Evolutionary conservation across 2,113 vertebrate species (phyloP).

Genomic region (Ardeotis arabs): DNA sequence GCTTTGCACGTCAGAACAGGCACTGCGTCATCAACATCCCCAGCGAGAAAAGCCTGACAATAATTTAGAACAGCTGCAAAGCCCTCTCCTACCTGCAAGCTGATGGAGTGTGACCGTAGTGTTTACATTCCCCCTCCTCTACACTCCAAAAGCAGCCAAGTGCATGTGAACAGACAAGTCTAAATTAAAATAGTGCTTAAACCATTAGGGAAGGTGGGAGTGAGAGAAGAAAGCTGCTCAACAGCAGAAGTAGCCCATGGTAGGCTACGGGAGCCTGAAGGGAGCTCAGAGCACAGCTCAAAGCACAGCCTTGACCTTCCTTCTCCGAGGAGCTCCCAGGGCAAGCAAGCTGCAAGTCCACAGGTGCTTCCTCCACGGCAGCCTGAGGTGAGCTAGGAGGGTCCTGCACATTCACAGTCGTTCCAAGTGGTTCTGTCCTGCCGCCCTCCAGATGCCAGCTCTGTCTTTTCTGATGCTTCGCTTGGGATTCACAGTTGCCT

Average conservation of each 20-base stretch:
- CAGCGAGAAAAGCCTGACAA: background rate
- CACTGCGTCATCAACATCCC: background rate
- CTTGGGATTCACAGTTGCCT: constrained; percentile 67
- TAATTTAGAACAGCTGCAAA: background rate
- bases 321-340: background rate
- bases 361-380: background rate
- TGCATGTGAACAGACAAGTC: constrained; percentile 17
- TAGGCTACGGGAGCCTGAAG: background rate
- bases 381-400: background rate
- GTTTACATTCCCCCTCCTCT: background rate
- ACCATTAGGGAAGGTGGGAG: background rate
- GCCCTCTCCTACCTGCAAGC: background rate
- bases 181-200: constrained; percentile 43
- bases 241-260: background rate
- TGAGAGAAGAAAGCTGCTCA: background rate
- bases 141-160: constrained; percentile 2
- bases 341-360: background rate
- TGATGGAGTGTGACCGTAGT: background rate
- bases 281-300: background rate
- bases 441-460: background rate
- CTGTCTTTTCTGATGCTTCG: background rate
- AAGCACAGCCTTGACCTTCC: background rate
- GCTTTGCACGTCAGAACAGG: background rate
- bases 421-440: constrained; percentile 21
- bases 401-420: background rate